These are phyloP conservation scores for Natator depressus DNA, from an alignment of 2,113 vertebrate genomes.

Conservation along the genomic window DNA sequence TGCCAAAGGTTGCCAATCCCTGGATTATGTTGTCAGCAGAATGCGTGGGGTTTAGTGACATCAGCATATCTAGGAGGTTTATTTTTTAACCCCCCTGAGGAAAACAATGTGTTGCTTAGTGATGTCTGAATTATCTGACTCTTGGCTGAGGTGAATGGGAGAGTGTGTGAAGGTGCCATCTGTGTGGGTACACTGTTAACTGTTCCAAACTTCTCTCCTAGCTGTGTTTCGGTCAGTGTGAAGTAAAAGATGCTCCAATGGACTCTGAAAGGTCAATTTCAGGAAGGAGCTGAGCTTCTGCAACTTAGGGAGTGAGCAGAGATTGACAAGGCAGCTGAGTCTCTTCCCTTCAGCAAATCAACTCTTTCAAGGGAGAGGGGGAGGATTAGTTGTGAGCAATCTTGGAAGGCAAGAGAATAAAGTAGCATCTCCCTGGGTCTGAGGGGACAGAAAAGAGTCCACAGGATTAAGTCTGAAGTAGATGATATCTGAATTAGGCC, in stretches of 20 bases:
- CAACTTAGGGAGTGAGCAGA: background rate
- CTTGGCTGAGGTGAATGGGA: background rate
- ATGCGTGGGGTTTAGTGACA: background rate
- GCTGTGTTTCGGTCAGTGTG: fast-evolving
- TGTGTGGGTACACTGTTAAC: background rate
- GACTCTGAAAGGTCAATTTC: background rate
- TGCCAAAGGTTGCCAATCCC: too few species aligned
- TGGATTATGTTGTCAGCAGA: fast-evolving
- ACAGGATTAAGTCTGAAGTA: background rate
- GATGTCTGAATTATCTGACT: background rate
- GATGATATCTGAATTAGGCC: background rate
- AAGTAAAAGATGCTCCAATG: fast-evolving
- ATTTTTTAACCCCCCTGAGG: background rate
- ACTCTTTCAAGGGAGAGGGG: background rate
- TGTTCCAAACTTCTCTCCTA: background rate
- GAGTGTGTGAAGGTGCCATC: background rate
- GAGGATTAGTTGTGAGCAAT: background rate
- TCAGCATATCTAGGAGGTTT: background rate
- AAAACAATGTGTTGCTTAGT: background rate
- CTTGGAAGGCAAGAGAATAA: background rate
- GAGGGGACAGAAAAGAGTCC: background rate
- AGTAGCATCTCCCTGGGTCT: background rate
- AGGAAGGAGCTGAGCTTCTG: background rate
- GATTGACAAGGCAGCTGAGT: background rate
- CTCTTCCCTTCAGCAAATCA: background rate